Evolutionary conservation across 1,140 invertebrate genomes (phyloP).

Genomic region (Pseudomyrmex concolor): DNA sequence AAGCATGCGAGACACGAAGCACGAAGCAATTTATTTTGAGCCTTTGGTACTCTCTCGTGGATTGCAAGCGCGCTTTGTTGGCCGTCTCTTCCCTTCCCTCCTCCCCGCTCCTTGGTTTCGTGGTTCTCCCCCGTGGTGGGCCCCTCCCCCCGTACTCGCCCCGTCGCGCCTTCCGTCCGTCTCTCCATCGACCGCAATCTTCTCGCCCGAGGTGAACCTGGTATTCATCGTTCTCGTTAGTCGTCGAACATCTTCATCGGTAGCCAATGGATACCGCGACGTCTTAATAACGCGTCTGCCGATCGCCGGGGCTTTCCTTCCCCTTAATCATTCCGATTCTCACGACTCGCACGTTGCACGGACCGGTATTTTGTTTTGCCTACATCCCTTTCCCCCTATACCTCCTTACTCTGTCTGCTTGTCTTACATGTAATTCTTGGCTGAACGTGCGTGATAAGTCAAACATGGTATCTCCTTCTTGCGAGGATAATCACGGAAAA

Average conservation of each 20-base stretch:
- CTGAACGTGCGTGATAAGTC: background rate
- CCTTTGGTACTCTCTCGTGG: constrained; percentile 45
- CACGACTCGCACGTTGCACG: constrained; percentile 52
- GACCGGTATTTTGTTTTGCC: constrained; percentile 54
- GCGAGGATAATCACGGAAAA: no score
- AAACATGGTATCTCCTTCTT: no score
- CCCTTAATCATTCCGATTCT: constrained; percentile 65
- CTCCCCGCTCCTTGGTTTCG: constrained; percentile 37
- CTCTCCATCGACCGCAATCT: constrained; percentile 56
- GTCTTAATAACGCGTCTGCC: constrained; percentile 69
- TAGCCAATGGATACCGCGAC: constrained; percentile 65
- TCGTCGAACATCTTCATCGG: constrained; percentile 70
- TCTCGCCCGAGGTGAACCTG: constrained; percentile 52
- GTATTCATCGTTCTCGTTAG: constrained; percentile 73
- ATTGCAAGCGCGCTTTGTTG: constrained; percentile 52
- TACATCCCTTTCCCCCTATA: background rate
- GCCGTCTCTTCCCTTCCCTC: constrained; percentile 30
- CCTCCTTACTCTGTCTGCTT: no score
- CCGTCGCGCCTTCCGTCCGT: background rate
- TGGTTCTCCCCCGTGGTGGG: constrained; percentile 16
- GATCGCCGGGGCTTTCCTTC: constrained; percentile 57
- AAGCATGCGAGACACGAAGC: constrained; percentile 41
- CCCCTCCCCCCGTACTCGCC: constrained; percentile 21
- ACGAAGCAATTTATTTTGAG: constrained; percentile 70
- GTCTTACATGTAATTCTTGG: background rate